phyloP scores from a whole-genome alignment of 1,140 invertebrate genomes.

The Drosophila ercepeae region DNA sequence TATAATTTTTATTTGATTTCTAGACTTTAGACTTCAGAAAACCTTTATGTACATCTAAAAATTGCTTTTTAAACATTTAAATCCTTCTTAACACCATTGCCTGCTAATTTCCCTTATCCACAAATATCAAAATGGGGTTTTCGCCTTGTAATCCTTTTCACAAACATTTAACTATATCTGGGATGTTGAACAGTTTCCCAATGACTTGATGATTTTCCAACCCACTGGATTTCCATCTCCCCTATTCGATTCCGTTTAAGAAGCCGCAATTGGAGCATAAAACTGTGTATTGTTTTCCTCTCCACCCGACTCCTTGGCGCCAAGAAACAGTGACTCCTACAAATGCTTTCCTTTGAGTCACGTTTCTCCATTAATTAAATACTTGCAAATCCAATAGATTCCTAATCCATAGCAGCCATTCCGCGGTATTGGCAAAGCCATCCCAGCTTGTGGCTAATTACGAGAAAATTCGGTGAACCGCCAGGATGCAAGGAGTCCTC shows the following conservation, averaged over 20 bases:
- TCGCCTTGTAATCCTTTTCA: neutral
- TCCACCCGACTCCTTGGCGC: conserved; percentile 18
- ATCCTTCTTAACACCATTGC: neutral
- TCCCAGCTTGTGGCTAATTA: conserved; percentile 27
- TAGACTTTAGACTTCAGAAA: no score
- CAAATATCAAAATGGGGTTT: neutral
- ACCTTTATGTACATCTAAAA: no score
- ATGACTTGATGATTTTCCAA: conserved; percentile 56
- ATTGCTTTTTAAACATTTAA: no score
- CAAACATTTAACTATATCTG: neutral
- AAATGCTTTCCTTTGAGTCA: neutral
- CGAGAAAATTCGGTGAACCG: conserved; percentile 16
- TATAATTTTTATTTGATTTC: no score
- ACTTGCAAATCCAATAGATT: conserved; percentile 30
- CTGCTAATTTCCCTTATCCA: neutral
- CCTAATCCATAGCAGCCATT: conserved; percentile 22
- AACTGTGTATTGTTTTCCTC: conserved; percentile 17
- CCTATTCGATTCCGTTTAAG: conserved; percentile 15
- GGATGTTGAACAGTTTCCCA: conserved; percentile 4
- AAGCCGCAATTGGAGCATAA: conserved; percentile 34
- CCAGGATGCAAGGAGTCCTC: conserved; percentile 1
- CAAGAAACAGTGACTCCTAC: neutral
- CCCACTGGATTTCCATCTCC: conserved; percentile 17
- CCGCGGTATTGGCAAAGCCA: conserved; percentile 26
- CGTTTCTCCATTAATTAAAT: conserved; percentile 23